phyloP scores from a whole-genome alignment of 2,888 invertebrate species.

The Antheraea assamensis region DNA sequence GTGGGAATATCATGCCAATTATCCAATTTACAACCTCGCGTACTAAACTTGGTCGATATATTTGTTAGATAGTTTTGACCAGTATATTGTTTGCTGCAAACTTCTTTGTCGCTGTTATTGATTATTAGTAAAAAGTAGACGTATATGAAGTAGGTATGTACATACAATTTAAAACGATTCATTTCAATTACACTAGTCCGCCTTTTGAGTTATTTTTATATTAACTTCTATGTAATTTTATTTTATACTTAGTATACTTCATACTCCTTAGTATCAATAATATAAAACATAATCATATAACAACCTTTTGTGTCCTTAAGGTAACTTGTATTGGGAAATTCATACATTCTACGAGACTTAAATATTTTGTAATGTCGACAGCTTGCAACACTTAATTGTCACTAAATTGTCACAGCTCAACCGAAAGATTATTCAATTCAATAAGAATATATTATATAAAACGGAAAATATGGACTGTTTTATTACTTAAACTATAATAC shows the following conservation, averaged over 20 bases:
- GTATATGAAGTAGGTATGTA: not conserved
- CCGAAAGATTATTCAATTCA: not conserved
- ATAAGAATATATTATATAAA: not conserved
- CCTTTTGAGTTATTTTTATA: not conserved
- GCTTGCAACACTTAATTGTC: too few relatives aligned
- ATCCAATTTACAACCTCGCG: conserved; percentile 62
- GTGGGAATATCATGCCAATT: conserved; percentile 60
- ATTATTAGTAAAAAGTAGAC: not conserved
- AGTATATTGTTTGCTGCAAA: conserved; percentile 39
- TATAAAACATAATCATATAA: too few relatives aligned
- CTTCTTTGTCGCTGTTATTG: not conserved
- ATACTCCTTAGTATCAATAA: too few relatives aligned
- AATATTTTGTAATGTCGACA: too few relatives aligned
- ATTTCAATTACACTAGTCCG: not conserved
- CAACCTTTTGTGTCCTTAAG: too few relatives aligned
- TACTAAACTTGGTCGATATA: conserved; percentile 39
- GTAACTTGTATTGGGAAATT: too few relatives aligned
- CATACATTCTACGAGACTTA: too few relatives aligned
- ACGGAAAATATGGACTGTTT: not conserved
- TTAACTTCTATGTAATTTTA: not conserved
- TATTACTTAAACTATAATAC: not conserved
- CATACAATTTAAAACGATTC: not conserved
- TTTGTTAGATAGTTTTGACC: conserved; percentile 51
- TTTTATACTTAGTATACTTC: not conserved
- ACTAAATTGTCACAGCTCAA: too few relatives aligned